A percentile compares a stretch with the other conserved stretches of the same genome.
phyloP scores from a whole-genome alignment of 37 sponge, comb jelly and placozoan genomes.

The Aphrocallistes beatrix region DNA sequence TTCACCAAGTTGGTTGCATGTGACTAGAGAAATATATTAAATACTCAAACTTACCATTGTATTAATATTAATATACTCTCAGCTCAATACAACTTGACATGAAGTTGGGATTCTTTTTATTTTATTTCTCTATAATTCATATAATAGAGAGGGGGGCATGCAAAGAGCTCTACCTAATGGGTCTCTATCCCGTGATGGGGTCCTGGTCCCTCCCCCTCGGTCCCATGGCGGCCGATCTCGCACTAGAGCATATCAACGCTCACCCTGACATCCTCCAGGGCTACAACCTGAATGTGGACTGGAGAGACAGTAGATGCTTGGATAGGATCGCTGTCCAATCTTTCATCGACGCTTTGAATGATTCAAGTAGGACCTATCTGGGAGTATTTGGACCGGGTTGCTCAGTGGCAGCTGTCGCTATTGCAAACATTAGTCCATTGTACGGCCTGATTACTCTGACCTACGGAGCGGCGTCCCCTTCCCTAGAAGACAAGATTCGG shows the following conservation, averaged over 20 bases:
- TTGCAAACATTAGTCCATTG: not conserved
- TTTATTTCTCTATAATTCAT: not conserved
- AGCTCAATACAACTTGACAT: too few relatives aligned
- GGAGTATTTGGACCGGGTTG: not conserved
- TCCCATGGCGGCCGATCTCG: not conserved
- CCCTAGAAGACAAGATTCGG: not conserved
- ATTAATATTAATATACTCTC: too few relatives aligned
- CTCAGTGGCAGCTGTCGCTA: not conserved
- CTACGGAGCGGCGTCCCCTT: not conserved
- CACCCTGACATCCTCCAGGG: not conserved
- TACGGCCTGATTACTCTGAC: not conserved
- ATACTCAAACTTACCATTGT: too few relatives aligned
- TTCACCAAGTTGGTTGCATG: too few relatives aligned
- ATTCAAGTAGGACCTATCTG: not conserved
- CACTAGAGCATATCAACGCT: not conserved
- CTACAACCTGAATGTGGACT: not conserved
- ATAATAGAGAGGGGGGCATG: not conserved
- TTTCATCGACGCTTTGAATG: not conserved
- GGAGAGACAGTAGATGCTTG: not conserved
- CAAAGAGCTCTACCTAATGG: not conserved
- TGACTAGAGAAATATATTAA: too few relatives aligned
- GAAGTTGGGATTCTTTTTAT: not conserved
- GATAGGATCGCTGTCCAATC: not conserved
- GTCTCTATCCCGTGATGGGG: not conserved
- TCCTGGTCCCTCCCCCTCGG: not conserved